These are phyloP conservation scores for Amphiura filiformis DNA, from an alignment of 35 echinoderm and acorn worm species.

Conservation along the genomic window DNA sequence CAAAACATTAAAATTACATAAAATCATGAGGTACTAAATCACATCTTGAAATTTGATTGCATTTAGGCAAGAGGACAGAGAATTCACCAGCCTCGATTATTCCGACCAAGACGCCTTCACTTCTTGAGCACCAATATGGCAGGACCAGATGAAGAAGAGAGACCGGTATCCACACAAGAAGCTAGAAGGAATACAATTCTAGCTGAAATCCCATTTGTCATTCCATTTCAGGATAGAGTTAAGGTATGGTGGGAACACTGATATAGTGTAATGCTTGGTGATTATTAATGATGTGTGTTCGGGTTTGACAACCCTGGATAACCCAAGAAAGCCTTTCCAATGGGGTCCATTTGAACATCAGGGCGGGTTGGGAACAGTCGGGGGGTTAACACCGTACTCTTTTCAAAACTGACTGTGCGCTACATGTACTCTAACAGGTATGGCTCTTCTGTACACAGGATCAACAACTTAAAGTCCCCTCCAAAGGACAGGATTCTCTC, in stretches of 20 bases:
- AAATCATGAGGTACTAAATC: too few relatives aligned
- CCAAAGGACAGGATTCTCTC: neutral
- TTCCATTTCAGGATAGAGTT: slow-evolving; percentile 88
- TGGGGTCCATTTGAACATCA: too few relatives aligned
- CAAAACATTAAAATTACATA: too few relatives aligned
- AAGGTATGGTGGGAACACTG: slow-evolving; percentile 52
- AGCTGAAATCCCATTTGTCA: slow-evolving; percentile 85
- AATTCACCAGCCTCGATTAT: neutral
- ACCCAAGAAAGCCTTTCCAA: too few relatives aligned
- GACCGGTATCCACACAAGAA: slow-evolving; percentile 68
- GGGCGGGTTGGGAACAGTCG: too few relatives aligned
- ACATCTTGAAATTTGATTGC: too few relatives aligned
- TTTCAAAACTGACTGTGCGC: too few relatives aligned
- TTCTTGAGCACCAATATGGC: slow-evolving; percentile 20
- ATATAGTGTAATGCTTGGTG: neutral
- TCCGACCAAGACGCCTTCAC: slow-evolving; percentile 41
- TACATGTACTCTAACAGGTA: neutral
- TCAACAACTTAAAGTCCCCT: too few relatives aligned
- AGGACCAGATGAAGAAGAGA: slow-evolving; percentile 62
- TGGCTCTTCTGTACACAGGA: too few relatives aligned
- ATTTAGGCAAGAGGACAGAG: too few relatives aligned
- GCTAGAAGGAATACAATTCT: slow-evolving; percentile 69
- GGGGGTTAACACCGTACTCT: too few relatives aligned
- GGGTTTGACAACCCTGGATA: too few relatives aligned
- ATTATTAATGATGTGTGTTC: neutral